Conservation (phyloP, 2,113 vertebrate species). For the Pomatostomus ruficeps region DNA sequence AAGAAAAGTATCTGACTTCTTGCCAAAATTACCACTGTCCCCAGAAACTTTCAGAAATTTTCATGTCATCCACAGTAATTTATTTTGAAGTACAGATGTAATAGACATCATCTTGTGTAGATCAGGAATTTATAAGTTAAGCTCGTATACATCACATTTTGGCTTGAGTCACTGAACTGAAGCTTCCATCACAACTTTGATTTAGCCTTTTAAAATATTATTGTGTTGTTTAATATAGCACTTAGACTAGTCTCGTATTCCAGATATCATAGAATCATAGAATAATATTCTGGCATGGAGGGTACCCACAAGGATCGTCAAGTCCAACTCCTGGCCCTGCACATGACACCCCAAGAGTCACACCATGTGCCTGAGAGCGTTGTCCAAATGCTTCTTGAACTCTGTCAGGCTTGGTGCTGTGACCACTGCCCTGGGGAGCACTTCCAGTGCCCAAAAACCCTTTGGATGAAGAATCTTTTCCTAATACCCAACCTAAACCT, state of each 20-base stretch:
- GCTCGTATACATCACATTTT: not conserved
- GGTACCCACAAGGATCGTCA: not conserved
- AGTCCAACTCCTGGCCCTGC: not conserved
- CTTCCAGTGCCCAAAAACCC: accelerated
- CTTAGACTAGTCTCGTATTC: not conserved
- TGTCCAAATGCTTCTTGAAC: not conserved
- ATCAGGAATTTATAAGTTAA: not conserved
- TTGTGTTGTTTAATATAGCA: not conserved
- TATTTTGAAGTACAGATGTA: not conserved
- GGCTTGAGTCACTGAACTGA: not conserved
- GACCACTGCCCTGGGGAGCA: not conserved
- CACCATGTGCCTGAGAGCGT: not conserved
- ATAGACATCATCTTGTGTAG: not conserved
- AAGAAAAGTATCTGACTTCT: not conserved
- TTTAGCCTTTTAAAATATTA: not conserved
- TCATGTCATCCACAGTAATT: not conserved
- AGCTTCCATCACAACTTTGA: not conserved
- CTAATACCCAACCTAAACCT: not conserved
- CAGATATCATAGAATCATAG: not conserved
- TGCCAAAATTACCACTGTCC: not conserved
- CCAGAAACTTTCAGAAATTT: not conserved
- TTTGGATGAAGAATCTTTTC: not conserved
- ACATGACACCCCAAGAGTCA: too few species aligned
- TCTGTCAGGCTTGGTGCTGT: not conserved
- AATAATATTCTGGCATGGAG: not conserved